Evolutionary conservation across 2,113 vertebrate species (phyloP).

Genomic region (Dipodomys stephensi): DNA sequence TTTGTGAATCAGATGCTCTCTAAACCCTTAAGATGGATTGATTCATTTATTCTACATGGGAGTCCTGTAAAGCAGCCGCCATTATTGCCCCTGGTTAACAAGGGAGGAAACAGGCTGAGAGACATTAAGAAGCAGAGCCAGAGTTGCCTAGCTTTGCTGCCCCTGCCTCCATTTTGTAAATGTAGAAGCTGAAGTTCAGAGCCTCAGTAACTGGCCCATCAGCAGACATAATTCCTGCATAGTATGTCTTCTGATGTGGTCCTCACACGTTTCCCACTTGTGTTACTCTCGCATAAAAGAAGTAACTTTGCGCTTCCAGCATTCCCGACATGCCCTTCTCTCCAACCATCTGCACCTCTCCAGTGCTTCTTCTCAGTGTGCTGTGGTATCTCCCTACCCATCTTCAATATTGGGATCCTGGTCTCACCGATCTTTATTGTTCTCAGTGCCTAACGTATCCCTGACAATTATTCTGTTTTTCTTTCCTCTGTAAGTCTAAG

Average conservation of each 20-base stretch:
- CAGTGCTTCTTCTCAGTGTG: not conserved
- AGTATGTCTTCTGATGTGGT: not conserved
- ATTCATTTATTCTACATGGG: not conserved
- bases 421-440: not conserved
- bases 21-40: not conserved
- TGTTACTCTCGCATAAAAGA: not conserved
- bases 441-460: not conserved
- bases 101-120: not conserved
- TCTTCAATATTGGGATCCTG: accelerated
- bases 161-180: not conserved
- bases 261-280: not conserved
- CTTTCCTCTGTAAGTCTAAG: not conserved
- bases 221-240: not conserved
- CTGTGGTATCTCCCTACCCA: not conserved
- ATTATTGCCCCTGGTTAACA: not conserved
- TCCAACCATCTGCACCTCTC: accelerated
- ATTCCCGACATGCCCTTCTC: too few species aligned
- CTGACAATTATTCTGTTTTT: not conserved
- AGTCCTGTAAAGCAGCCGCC: not conserved
- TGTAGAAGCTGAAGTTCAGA: not conserved
- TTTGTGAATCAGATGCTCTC: not conserved
- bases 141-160: not conserved
- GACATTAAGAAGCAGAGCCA: not conserved
- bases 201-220: not conserved
- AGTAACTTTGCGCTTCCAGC: not conserved